A percentile compares a stretch with the other conserved stretches of the same genome.
These are phyloP conservation scores for Microtus pennsylvanicus DNA, from an alignment of 2,113 vertebrate species.

Conservation along the genomic window DNA sequence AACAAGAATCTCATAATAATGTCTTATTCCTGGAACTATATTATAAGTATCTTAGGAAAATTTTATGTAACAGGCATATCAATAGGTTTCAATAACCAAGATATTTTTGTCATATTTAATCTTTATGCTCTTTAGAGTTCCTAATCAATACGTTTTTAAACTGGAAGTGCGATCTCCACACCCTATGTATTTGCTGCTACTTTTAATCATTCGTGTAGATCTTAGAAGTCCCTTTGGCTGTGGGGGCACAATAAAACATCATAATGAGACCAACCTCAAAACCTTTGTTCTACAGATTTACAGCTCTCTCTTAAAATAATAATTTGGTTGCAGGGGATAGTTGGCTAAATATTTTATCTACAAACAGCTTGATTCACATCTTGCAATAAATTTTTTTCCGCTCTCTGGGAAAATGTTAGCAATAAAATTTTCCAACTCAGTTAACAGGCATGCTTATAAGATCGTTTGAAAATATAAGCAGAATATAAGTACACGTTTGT, in stretches of 20 bases:
- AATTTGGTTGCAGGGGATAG: constrained; percentile 20
- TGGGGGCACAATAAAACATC: constrained; percentile 44
- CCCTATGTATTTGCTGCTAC: not conserved
- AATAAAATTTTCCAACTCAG: constrained; percentile 61
- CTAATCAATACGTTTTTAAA: constrained; percentile 37
- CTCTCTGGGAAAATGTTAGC: constrained; percentile 25
- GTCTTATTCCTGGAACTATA: not conserved
- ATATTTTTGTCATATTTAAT: constrained; percentile 26
- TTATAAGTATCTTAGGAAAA: not conserved
- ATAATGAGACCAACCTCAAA: constrained; percentile 46
- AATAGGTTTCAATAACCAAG: constrained; percentile 25
- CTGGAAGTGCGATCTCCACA: not conserved
- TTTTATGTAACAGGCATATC: not conserved
- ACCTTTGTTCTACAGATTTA: constrained; percentile 60
- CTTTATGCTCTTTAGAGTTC: not conserved
- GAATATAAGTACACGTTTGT: constrained; percentile 1
- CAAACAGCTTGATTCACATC: constrained; percentile 59
- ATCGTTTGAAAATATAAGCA: constrained; percentile 39
- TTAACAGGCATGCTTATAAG: constrained; percentile 36
- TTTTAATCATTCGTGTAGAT: constrained; percentile 26
- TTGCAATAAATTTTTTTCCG: constrained; percentile 63
- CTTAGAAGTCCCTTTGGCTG: not conserved
- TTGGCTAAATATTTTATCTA: constrained; percentile 61
- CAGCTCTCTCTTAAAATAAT: constrained; percentile 60
- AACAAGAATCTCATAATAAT: not conserved